phyloP scores from a whole-genome alignment of 2,797 vertebrate genomes.

The Oryzias sinensis region DNA sequence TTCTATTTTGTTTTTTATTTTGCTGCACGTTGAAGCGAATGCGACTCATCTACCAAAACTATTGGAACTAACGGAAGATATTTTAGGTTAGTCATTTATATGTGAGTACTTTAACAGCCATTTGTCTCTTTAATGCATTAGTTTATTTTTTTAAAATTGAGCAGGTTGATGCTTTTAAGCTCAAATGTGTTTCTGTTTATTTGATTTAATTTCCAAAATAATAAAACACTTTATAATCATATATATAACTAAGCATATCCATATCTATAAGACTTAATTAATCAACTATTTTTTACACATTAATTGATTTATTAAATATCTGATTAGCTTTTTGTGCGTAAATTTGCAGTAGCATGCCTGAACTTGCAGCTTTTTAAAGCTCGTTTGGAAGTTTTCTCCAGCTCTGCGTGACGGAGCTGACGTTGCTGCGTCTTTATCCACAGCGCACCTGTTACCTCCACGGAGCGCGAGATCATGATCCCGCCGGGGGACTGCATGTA shows the following conservation, averaged over 20 bases:
- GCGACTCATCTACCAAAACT: slow-evolving; percentile 50
- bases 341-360: neutral
- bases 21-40: slow-evolving; percentile 55
- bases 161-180: too few species aligned
- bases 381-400: slow-evolving; percentile 9
- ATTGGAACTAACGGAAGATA: slow-evolving; percentile 26
- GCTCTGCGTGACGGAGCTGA: slow-evolving; percentile 21
- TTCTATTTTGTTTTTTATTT: slow-evolving; percentile 1
- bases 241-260: too few species aligned
- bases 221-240: too few species aligned
- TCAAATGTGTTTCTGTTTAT: too few species aligned
- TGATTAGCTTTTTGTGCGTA: too few species aligned
- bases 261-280: too few species aligned
- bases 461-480: slow-evolving; percentile 86
- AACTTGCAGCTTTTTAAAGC: neutral
- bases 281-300: too few species aligned
- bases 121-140: too few species aligned
- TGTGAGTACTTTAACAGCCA: neutral
- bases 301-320: too few species aligned
- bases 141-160: too few species aligned
- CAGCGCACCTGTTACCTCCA: slow-evolving; percentile 79
- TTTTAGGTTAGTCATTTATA: slow-evolving; percentile 61
- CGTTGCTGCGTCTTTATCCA: slow-evolving; percentile 32
- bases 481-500: slow-evolving; percentile 95
- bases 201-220: too few species aligned